Percentiles rank a stretch among this genome's conserved stretches.
Conservation (phyloP, 2,888 invertebrate genomes). For the Phyto melanocephala region DNA sequence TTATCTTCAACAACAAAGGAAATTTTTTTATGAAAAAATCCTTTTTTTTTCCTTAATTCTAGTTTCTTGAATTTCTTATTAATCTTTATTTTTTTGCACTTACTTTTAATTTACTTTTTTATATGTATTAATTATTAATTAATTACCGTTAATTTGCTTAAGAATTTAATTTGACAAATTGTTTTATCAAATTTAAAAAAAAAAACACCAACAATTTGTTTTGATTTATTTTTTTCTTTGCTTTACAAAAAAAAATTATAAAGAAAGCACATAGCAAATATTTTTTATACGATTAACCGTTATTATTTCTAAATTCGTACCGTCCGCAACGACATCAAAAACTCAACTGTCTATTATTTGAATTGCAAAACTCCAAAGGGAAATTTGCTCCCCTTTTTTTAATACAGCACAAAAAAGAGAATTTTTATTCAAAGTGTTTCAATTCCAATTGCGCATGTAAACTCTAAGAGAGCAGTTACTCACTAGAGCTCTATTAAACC, state of each 20-base stretch:
- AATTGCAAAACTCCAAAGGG: slow-evolving; percentile 57
- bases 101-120: neutral
- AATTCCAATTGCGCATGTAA: slow-evolving; percentile 48
- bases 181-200: neutral
- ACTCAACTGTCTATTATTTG: slow-evolving; percentile 49
- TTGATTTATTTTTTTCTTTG: slow-evolving; percentile 21
- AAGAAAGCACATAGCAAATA: neutral
- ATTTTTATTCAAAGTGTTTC: slow-evolving; percentile 25
- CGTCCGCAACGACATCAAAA: slow-evolving; percentile 59
- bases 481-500: neutral
- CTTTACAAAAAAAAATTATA: neutral
- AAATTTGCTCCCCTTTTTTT: slow-evolving; percentile 62
- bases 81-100: neutral
- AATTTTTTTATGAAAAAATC: slow-evolving; percentile 32
- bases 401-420: neutral
- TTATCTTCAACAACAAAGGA: neutral
- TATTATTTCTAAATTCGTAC: slow-evolving; percentile 20
- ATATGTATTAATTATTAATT: too few species aligned
- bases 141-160: slow-evolving; percentile 16
- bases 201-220: slow-evolving; percentile 28
- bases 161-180: slow-evolving; percentile 10
- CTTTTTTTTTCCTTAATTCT: slow-evolving; percentile 1
- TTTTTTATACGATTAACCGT: slow-evolving; percentile 25
- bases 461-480: neutral
- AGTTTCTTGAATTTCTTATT: neutral